Base-by-base conservation (phyloP, 2,797 vertebrate genomes). In the Megalops cyprinoides region DNA sequence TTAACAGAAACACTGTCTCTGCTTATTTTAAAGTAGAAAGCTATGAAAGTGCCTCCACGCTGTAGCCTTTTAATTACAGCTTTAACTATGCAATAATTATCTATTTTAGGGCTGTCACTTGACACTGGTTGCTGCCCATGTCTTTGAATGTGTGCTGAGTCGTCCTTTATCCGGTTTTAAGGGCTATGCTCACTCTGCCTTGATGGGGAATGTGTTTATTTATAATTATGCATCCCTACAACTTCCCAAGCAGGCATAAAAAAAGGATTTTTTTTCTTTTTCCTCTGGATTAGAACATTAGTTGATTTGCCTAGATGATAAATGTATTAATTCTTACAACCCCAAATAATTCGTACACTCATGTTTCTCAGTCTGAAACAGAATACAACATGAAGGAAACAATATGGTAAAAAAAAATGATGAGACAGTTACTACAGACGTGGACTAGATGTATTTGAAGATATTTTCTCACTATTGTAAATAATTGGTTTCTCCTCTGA, bases 401-500 rank as follows among this genome's bases (percentile, higher is more conserved):
- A 69, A 42, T 69, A 69, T 39, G 65, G 31, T 69, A n/a, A 69
- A 23, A 31, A 69, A 1, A 25, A 58, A 58, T 20, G 55, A n/a
- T 25, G 55, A 58, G 55, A 58, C 20, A n/a, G 55, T n/a, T 58
- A 25, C 0, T 5, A n/a, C 15, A 34, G 18, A 37, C 34, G 23
- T 69, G 10, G 25, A 3, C 31, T n/a, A 58, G 1, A 58, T 15
- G 28, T 15, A 65, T 65, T 14, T n/a, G n/a, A 34, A 31, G 34
- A 65, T 65, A 65, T 65, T 65, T 3, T 65, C 31, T 10, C 28
- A 65, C 34, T 65, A 15, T 65, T 14, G 60, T 65, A 65, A 65
- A 65, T 34, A 15, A 69, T 69, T 39, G 31, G 37, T 42, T 69
- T 69, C 65, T 69, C 34, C 65, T 42, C 65, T 69, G 60, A 34